Evolutionary conservation across 2,888 invertebrate species (phyloP), one percentile per base, ranked within the genome.

Genomic region (Calameuta pallipes): DNA sequence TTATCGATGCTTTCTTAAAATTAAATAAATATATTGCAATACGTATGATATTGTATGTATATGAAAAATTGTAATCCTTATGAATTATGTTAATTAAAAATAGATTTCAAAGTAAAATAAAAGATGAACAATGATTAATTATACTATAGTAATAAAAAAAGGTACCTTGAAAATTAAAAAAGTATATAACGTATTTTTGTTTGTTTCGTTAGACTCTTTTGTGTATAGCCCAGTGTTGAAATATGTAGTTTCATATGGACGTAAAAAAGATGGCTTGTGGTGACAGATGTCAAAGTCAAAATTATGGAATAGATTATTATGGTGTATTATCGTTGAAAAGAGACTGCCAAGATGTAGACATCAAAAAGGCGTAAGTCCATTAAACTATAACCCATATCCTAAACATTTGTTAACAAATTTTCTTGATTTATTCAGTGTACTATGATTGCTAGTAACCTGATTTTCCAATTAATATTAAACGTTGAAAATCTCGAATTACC

Each of bases 221-320:
- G 13, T 37, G 68, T 76, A 71, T 37, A 74, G 74, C 30, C 73
- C 73, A 74, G 56, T 36, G 34, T 76, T 31, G 36, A 69, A 76
- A 68, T 41, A 34, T 69, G 69, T 71, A 70, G 34, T 76, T 78
- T 75, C 74, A 41, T 69, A 74, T 35, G 75, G 69, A 34, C 75
- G 13, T 12, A 69, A 35, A 23, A 69, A 35, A 34, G 3, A 15
- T 74, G 34, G 31, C 33, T 69, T 34, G 77, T 9, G 36, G 68
- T 33, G 35, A 77, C 56, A 74, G 76, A 69, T 76, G 75, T 80
- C 76, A 80, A 30, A 76, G 81, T 70, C n/a, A 31, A 75, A 91
- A 85, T 82, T 95, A 94, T 94, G 95, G 94, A 69, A 93, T 96
- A 80, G 96, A 97, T 91, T 97, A 96, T 90, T 97, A 97, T 89